These are phyloP conservation scores for Silurus meridionalis DNA, from an alignment of 2,113 vertebrate species.

Conservation along the genomic window DNA sequence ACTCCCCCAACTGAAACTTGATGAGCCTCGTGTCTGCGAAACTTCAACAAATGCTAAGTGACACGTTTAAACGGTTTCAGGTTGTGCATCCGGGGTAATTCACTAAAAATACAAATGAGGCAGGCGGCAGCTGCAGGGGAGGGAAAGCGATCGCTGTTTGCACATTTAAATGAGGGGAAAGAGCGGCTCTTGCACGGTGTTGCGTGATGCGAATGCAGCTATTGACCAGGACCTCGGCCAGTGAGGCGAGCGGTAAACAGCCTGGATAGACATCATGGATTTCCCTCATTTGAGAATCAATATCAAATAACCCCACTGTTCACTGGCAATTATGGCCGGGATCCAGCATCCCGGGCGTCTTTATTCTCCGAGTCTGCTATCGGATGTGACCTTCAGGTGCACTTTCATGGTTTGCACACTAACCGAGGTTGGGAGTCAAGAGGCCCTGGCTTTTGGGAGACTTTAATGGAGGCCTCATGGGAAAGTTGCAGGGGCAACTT, in stretches of 20 bases:
- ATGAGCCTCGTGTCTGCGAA: slow-evolving; percentile 69
- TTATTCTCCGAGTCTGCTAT: slow-evolving; percentile 63
- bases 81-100: slow-evolving; percentile 76
- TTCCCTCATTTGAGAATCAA: slow-evolving; percentile 76
- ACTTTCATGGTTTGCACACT: slow-evolving; percentile 57
- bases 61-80: slow-evolving; percentile 78
- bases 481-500: slow-evolving; percentile 69
- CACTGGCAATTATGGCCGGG: slow-evolving; percentile 70
- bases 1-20: slow-evolving; percentile 70
- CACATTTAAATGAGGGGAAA: slow-evolving; percentile 61
- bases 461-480: slow-evolving; percentile 71
- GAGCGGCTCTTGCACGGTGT: slow-evolving; percentile 48
- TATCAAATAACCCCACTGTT: slow-evolving; percentile 78
- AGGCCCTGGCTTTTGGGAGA: slow-evolving; percentile 56
- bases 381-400: slow-evolving; percentile 69
- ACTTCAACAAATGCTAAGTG: slow-evolving; percentile 79
- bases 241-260: slow-evolving; percentile 63
- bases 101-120: slow-evolving; percentile 80
- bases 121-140: slow-evolving; percentile 52
- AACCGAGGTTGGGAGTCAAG: slow-evolving; percentile 51
- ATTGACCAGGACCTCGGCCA: slow-evolving; percentile 60
- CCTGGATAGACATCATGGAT: slow-evolving; percentile 68
- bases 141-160: slow-evolving; percentile 64
- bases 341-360: slow-evolving; percentile 63
- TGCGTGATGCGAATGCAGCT: slow-evolving; percentile 46